phyloP scores from a whole-genome alignment of 2,888 invertebrate species.

The Acleris sparsana region DNA sequence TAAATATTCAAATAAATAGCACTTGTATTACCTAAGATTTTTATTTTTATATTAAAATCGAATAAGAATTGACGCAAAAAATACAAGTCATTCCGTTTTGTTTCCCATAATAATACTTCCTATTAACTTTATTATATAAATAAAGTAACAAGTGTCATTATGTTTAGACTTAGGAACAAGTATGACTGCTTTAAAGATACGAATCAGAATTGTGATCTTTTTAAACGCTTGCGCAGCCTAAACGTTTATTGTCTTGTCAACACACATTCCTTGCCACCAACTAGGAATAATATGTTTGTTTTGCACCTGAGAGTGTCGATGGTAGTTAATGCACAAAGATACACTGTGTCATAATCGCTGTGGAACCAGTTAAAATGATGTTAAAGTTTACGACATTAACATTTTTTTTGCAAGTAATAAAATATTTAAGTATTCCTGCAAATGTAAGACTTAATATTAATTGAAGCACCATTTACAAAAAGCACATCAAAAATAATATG shows the following conservation, averaged over 20 bases:
- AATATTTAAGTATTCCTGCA: background rate
- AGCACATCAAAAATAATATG: slow-evolving; percentile 49
- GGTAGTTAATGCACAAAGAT: too few species aligned
- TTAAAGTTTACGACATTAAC: slow-evolving; percentile 23
- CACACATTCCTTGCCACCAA: slow-evolving; percentile 20
- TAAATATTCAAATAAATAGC: background rate
- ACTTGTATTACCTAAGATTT: background rate
- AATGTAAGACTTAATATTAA: slow-evolving; percentile 2
- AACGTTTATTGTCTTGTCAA: slow-evolving; percentile 59
- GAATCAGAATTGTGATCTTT: slow-evolving; percentile 59
- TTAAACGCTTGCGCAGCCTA: slow-evolving; percentile 60
- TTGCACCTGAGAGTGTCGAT: too few species aligned
- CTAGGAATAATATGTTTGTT: too few species aligned
- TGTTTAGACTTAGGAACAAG: slow-evolving; percentile 40
- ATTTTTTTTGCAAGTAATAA: slow-evolving; percentile 2
- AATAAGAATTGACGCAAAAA: too few species aligned
- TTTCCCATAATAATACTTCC: slow-evolving; percentile 40
- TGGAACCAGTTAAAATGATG: slow-evolving; percentile 22
- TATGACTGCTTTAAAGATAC: slow-evolving; percentile 52
- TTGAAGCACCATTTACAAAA: slow-evolving; percentile 52
- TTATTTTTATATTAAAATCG: background rate
- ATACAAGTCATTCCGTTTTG: background rate
- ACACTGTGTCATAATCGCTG: slow-evolving; percentile 12
- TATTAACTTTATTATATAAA: slow-evolving; percentile 39
- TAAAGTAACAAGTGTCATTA: slow-evolving; percentile 41